Conservation (phyloP, 2,888 invertebrate genomes). For the Zhuqinia jingwanae region DNA sequence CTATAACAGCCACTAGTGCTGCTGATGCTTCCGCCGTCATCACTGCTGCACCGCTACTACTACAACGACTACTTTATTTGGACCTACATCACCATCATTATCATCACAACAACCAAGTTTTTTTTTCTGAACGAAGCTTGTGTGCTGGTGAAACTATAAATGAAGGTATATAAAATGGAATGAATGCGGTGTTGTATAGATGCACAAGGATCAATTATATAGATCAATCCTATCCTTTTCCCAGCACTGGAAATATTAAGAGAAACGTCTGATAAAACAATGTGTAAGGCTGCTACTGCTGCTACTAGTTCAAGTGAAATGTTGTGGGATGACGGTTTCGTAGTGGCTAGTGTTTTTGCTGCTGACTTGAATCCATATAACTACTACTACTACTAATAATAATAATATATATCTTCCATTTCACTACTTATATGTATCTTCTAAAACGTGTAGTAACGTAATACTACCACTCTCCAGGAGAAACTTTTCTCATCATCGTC, state of each 20-base stretch:
- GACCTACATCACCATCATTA: background rate
- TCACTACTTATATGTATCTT: constrained; percentile 13
- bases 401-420: constrained; percentile 28
- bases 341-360: background rate
- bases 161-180: background rate
- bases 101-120: too few relatives aligned
- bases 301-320: too few relatives aligned
- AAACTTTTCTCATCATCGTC: constrained; percentile 13
- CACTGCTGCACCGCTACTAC: too few relatives aligned
- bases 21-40: background rate
- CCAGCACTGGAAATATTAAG: too few relatives aligned
- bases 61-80: background rate
- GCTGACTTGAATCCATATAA: background rate
- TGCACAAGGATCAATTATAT: background rate
- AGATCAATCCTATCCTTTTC: background rate
- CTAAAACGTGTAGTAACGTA: background rate
- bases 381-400: too few relatives aligned
- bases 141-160: background rate
- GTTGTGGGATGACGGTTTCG: background rate
- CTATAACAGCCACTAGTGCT: background rate
- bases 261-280: background rate
- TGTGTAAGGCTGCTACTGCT: background rate
- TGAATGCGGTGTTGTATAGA: background rate
- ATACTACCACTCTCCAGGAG: background rate
- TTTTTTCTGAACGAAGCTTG: background rate